Base-by-base conservation (phyloP, 2,113 vertebrate species). In the Amphilophus citrinellus region DNA sequence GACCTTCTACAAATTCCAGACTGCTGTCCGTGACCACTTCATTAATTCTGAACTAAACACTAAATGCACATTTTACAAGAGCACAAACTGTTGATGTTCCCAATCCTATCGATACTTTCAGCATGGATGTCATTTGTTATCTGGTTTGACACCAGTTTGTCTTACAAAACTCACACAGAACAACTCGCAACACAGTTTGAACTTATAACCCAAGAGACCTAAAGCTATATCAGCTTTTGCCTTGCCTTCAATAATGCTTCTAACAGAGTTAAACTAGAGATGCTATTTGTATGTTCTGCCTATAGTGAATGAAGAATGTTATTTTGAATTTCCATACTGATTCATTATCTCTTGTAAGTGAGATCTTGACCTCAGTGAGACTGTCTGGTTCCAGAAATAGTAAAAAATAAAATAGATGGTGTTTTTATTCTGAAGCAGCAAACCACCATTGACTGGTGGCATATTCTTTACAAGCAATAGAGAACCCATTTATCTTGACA, bases 401-500 rank as follows among this genome's bases (percentile, higher is more conserved):
- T 59, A 13, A 24, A 59, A 24, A 59, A 8, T 2, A 11, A 24
- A 24, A 58, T 24, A 59, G 57, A 59, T 13, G 57, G n/a, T 57
- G 11, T 14, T 57, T 35, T 56, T 30, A 57, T 75, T 24, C 56
- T 14, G 18, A 73, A 63, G 17, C 42, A 68, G 39, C 20, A 57
- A 30, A 15, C 37, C 20, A 35, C 60, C 11, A 20, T 37, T 15
- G 20, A 20, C 50, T 56, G 61, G 65, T 73, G 50, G 22, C 11
- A 35, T 57, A 30, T 18, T 62, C 39, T 86, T 77, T 47, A 30
- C 10, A 66, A 42, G 7, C 7, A 63, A 35, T 18, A 14, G 42
- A 84, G 47, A 30, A 57, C n/a, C 56, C 8, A 37, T 82, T 84
- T 71, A 50, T 83, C 42, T 61, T 83, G 3, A 57, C 50, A 60